These are phyloP conservation scores for Erebia ligea DNA, from an alignment of 2,888 invertebrate species.

Conservation along the genomic window DNA sequence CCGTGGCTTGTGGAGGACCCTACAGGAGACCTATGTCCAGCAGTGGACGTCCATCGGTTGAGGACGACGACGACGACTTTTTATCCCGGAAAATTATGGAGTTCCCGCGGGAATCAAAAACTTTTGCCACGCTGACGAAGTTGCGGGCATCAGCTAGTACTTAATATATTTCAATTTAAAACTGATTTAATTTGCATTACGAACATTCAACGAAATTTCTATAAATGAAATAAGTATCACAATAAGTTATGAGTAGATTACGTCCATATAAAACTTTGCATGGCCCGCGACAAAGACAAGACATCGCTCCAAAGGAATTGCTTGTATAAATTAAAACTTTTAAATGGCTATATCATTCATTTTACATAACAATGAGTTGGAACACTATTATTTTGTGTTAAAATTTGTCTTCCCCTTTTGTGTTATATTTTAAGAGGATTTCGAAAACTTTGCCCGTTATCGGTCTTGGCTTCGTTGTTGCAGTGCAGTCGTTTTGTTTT, in stretches of 20 bases:
- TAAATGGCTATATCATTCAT: conserved; percentile 56
- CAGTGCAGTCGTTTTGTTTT: not conserved
- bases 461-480: not conserved
- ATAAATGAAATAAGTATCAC: conserved; percentile 10
- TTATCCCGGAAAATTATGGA: too few species aligned
- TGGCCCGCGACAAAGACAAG: conserved; percentile 32
- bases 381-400: conserved; percentile 56
- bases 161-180: too few species aligned
- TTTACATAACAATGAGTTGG: conserved; percentile 58
- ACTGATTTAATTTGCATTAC: too few species aligned
- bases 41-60: too few species aligned
- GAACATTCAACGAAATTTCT: too few species aligned
- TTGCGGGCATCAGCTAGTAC: too few species aligned
- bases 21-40: too few species aligned
- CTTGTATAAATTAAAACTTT: conserved; percentile 65
- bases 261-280: conserved; percentile 21
- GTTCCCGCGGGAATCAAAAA: too few species aligned
- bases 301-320: conserved; percentile 51
- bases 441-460: conserved; percentile 12
- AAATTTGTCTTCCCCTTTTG: conserved; percentile 41
- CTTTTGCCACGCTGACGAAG: too few species aligned
- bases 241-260: conserved; percentile 33
- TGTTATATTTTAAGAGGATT: conserved; percentile 41
- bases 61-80: too few species aligned
- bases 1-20: too few species aligned